Evolutionary conservation across 2,888 invertebrate species (phyloP).

Genomic region (Chelonus formosanus): DNA sequence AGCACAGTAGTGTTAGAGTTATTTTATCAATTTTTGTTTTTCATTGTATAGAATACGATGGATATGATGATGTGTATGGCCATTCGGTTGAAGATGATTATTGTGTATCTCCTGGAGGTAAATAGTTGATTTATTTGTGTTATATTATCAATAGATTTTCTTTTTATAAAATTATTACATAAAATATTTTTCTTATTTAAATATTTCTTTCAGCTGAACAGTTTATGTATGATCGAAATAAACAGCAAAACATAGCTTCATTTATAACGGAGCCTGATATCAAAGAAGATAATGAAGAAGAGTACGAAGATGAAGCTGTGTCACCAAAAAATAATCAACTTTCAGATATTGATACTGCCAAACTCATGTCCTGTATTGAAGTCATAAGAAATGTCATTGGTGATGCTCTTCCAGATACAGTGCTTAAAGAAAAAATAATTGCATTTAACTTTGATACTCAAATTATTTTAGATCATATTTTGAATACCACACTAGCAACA

Average conservation of each 20-base stretch:
- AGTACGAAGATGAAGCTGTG: conserved; percentile 67
- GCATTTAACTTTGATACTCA: conserved; percentile 78
- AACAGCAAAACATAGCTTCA: conserved; percentile 77
- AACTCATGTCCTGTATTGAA: conserved; percentile 84
- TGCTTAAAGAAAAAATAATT: conserved; percentile 77
- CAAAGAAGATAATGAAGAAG: conserved; percentile 76
- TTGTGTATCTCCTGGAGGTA: conserved; percentile 88
- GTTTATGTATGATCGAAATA: conserved; percentile 85
- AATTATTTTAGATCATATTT: conserved; percentile 77
- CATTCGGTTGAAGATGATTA: conserved; percentile 94
- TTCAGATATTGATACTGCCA: conserved; percentile 76
- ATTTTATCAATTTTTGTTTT: conserved; percentile 21
- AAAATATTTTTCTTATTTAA: neutral
- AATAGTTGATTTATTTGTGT: conserved; percentile 28
- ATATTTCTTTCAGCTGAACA: conserved; percentile 68
- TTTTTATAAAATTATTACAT: neutral
- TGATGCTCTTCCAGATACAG: conserved; percentile 76
- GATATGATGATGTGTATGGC: conserved; percentile 90
- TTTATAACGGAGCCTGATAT: conserved; percentile 78
- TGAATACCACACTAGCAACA: conserved; percentile 67
- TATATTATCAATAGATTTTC: neutral
- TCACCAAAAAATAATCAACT: conserved; percentile 66
- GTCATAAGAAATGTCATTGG: conserved; percentile 83
- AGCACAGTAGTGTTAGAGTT: neutral
- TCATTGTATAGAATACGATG: conserved; percentile 79